Percentiles rank a stretch among this genome's conserved stretches.
Evolutionary conservation across 2,113 vertebrate genomes (phyloP).

Genomic region (Illadopsis cleaveri): DNA sequence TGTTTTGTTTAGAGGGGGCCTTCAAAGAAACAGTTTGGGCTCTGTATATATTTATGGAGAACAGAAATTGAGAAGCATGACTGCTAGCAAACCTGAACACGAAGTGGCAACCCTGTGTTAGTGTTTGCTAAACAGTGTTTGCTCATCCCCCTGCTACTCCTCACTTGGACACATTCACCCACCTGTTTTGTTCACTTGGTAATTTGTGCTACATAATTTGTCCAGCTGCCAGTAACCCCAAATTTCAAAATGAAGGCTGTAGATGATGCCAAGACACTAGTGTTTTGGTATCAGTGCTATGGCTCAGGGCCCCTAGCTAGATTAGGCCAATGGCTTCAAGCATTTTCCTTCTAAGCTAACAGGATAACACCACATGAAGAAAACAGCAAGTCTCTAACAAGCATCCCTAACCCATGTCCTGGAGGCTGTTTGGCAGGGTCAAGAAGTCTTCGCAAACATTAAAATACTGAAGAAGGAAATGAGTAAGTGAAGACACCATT

Average conservation of each 20-base stretch:
- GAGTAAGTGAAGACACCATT: background rate
- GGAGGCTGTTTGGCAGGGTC: background rate
- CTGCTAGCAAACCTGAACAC: background rate
- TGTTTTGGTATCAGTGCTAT: background rate
- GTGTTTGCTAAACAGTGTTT: background rate
- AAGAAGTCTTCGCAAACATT: background rate
- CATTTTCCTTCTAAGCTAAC: background rate
- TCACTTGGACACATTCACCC: background rate
- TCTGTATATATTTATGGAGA: background rate
- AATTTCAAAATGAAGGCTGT: background rate
- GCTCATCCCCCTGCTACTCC: background rate
- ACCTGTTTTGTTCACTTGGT: background rate
- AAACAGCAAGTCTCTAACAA: background rate
- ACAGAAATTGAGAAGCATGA: background rate
- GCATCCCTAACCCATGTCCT: background rate
- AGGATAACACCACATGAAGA: background rate
- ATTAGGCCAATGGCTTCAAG: background rate
- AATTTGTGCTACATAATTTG: background rate
- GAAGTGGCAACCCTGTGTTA: background rate
- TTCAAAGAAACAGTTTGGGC: background rate
- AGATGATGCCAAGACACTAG: background rate
- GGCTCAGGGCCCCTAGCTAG: background rate
- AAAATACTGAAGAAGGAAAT: background rate
- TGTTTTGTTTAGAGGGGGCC: background rate
- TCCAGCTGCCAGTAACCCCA: background rate